A percentile compares a stretch with the other conserved stretches of the same genome.
Conservation (phyloP, 2,797 vertebrate genomes). For the Muscicapa striata region DNA sequence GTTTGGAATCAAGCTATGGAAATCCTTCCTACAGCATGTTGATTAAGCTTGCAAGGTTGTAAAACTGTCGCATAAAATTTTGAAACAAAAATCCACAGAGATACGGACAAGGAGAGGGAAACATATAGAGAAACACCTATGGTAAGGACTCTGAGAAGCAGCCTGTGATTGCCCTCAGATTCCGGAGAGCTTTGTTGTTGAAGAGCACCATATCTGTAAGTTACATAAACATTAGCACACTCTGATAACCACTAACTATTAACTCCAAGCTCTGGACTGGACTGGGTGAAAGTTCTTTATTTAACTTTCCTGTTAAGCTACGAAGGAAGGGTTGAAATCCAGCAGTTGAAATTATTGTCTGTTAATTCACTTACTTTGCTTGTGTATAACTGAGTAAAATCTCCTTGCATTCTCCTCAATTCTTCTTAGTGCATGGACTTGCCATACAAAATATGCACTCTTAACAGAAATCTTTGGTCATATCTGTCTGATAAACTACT, state of each 20-base stretch:
- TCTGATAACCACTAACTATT: not conserved
- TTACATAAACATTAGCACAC: not conserved
- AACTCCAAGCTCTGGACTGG: not conserved
- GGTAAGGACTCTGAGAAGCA: not conserved
- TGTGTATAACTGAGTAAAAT: not conserved
- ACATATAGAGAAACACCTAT: not conserved
- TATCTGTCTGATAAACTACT: not conserved
- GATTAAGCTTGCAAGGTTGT: not conserved
- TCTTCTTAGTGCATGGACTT: not conserved
- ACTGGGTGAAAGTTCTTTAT: not conserved
- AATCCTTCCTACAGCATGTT: not conserved
- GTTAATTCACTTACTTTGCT: not conserved
- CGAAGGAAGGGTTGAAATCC: not conserved
- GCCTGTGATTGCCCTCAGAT: not conserved
- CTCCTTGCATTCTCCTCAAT: fast-evolving
- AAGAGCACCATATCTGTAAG: not conserved
- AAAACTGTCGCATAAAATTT: not conserved
- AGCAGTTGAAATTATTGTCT: not conserved
- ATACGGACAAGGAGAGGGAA: not conserved
- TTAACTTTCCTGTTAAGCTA: not conserved
- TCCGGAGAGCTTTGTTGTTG: not conserved
- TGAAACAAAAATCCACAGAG: not conserved
- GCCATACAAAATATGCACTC: not conserved
- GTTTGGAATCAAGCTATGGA: not conserved
- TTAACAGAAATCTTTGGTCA: not conserved